Evolutionary conservation across 2,888 invertebrate species (phyloP), one percentile per base, ranked within the genome.

Genomic region (Ophioninae sp.): DNA sequence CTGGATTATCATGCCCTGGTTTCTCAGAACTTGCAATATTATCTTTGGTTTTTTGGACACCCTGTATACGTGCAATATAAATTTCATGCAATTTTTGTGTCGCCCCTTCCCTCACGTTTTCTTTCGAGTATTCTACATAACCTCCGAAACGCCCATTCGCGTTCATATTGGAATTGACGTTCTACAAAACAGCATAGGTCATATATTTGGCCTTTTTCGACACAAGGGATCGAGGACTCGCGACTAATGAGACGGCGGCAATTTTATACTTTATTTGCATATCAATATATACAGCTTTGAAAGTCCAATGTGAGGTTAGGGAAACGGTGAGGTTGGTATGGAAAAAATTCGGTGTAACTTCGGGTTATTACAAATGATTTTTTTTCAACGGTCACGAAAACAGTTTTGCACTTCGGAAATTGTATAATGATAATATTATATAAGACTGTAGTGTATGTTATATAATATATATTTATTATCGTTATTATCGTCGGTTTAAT

Each of bases 201-300:
- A 74, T 64, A 51, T 51, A 51, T 74, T 30, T 51, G 23, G 20
- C 63, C 44, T 74, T 74, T 74, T 51, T 64, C 37, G 9, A 6
- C 56, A 23, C 30, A 20, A 71, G 30, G 58, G 17, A 58, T 30
- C 58, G 37, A 58, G 9, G 20, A 58, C 58, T 30, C 51, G 51
- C 69, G 56, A 58, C 44, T 22, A 30, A 17, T 44, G 9, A 9
- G 30, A 17, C 20, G 63, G 51, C 10, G 9, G 64, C 41, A 30
- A 64, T 30, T 51, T 51, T 30, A 74, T 51, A 44, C 63, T 44
- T 30, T 10, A 74, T 74, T 74, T 74, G 44, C 30, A n/a, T 64
- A 44, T 74, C 9, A 63, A 64, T 51, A 64, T 10, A 30, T 23
- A 22, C 39, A 37, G 37, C n/a, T 51, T 37, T 64, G 22, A 30